Base-by-base conservation (phyloP, 2,797 vertebrate genomes). In the Calcarius lapponicus region DNA sequence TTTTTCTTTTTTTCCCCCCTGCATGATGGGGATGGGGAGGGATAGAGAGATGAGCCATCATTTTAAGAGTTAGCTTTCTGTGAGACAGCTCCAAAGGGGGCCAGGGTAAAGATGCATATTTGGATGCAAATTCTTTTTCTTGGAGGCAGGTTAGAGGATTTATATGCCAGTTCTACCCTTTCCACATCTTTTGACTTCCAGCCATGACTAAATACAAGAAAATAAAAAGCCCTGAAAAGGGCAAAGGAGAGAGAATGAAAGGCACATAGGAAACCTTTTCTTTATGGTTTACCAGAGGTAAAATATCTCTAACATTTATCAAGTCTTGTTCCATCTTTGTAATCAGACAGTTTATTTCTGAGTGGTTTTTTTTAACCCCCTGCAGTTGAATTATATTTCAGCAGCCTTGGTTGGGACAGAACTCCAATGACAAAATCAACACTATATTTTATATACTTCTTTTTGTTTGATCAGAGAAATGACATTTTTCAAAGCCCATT, bases 161-260 rank as follows among this genome's bases (percentile, higher is more conserved):
- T 95, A 81, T 78, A 25, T 57, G 38, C 47, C 60, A 60, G 21
- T 78, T 38, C 17, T 82, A 73, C 38, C 36, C 51, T 87, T 92
- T 88, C 64, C 40, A 72, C 80, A 53, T 86, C 32, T 90, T 93
- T 86, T 90, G 76, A 80, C 66, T 91, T 91, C 64, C 73, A 83
- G 81, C 34, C 81, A 58, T 90, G 60, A 53, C 54, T 58, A 62
- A 91, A 72, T 8, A 58, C 32, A 81, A 79, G 21, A 64, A 81
- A 93, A 87, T 87, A 71, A 93, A 95, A 95, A 78, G 6, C 11
- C 21, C 15, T 75, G 43, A 61, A 90, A 94, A 96, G 70, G 47
- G 58, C 61, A 94, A 91, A 86, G 36, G 19, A 90, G 65, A 69
- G 87, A 69, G 70, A 93, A 88, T 66, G 54, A 78, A 91, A 86